Base-by-base conservation (phyloP, 2,113 vertebrate species). In the Sander lucioperca region DNA sequence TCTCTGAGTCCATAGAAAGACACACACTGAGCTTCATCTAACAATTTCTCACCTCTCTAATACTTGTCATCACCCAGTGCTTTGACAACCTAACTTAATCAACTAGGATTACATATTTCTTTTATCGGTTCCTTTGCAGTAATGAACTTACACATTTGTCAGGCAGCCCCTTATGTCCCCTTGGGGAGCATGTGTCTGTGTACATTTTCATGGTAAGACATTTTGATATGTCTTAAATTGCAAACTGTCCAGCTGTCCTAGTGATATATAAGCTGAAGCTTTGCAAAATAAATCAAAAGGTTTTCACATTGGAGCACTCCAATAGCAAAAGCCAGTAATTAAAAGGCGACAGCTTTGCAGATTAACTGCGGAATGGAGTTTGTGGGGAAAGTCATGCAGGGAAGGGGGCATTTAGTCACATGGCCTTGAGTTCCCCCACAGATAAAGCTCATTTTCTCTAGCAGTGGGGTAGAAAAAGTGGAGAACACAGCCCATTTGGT, bases 381-480 rank as follows among this genome's bases (percentile, higher is more conserved):
- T 92, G 87, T 86, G 78, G 89, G 91, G 84, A 89, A 91, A 91
- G 77, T 77, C 90, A 88, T 86, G 91, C 88, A 88, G 91, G 79
- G 93, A 94, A 88, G 85, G 83, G 94, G 93, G 89, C 83, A 88
- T 91, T 92, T 95, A 93, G 91, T 95, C 89, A 81, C 92, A 92
- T 93, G 82, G 93, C 92, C 92, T 71, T 76, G 51, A 91, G 93
- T 90, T 82, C 93, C 91, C 88, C 95, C 93, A 93, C 94, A 91
- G 94, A 94, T 94, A 94, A 95, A 95, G 93, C 94, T 95, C 91
- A 91, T 94, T 95, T 95, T 94, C 94, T 91, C 82, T 91, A 95
- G 87, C 96, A 95, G 93, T 93, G 91, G 94, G 93, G 93, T 85
- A 95, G 93, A 95, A 92, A 90, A 76, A 74, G 88, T 69, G 90